Conservation (phyloP, 1,140 invertebrate genomes). For the Coptotermes formosanus region DNA sequence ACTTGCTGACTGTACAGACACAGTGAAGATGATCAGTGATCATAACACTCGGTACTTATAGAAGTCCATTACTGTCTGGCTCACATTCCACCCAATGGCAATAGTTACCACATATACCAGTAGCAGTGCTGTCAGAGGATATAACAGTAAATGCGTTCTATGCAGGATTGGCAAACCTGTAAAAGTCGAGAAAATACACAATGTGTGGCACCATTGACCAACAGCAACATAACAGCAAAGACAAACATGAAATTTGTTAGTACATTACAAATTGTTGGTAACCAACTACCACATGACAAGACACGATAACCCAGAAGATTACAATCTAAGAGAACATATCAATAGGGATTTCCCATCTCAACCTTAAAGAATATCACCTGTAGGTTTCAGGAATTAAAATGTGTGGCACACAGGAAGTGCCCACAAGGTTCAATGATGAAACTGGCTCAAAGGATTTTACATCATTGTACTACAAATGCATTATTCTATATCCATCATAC, state of each 20-base stretch:
- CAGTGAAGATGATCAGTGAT: slow-evolving; percentile 26
- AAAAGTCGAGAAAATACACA: slow-evolving; percentile 43
- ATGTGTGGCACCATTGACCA: not conserved
- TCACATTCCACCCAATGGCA: slow-evolving; percentile 67
- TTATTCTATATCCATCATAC: too few relatives aligned
- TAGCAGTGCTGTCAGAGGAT: slow-evolving; percentile 77
- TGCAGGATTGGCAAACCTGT: slow-evolving; percentile 87
- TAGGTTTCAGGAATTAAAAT: not conserved
- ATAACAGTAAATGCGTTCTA: slow-evolving; percentile 84
- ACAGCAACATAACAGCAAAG: not conserved
- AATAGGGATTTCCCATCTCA: too few relatives aligned
- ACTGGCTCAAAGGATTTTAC: too few relatives aligned
- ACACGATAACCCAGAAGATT: too few relatives aligned
- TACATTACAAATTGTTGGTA: not conserved
- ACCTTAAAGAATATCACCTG: not conserved
- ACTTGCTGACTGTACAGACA: not conserved
- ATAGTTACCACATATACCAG: slow-evolving; percentile 80
- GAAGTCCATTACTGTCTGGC: slow-evolving; percentile 72
- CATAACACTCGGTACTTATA: slow-evolving; percentile 70
- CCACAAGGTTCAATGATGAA: not conserved
- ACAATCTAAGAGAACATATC: too few relatives aligned
- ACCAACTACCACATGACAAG: too few relatives aligned
- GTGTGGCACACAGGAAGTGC: slow-evolving; percentile 19
- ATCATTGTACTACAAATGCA: too few relatives aligned
- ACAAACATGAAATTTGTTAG: not conserved